Conservation (phyloP, 2,888 invertebrate species). For the Philopedon plagiatum region DNA sequence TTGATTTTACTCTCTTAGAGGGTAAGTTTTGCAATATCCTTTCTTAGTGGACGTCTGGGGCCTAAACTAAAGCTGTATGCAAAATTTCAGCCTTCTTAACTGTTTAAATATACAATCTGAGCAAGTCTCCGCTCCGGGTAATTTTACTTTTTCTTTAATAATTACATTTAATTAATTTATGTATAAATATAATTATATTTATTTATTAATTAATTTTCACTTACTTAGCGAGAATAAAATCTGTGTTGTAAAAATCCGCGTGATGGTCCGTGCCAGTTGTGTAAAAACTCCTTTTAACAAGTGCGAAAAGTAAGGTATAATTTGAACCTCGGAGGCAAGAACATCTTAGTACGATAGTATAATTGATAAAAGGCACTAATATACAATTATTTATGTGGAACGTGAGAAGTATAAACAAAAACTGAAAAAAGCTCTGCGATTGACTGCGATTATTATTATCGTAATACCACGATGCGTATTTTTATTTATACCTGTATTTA, state of each 20-base stretch:
- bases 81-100: too few relatives aligned
- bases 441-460: conserved; percentile 35
- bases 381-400: conserved; percentile 45
- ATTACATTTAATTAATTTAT: too few relatives aligned
- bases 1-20: too few relatives aligned
- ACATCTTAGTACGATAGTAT: conserved; percentile 35
- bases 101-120: too few relatives aligned
- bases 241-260: conserved; percentile 29
- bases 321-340: conserved; percentile 42
- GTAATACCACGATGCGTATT: conserved; percentile 24
- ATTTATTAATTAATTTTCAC: background rate
- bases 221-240: conserved; percentile 9
- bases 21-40: too few relatives aligned
- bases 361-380: conserved; percentile 45
- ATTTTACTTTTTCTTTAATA: background rate
- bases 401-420: conserved; percentile 44
- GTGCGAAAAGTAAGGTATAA: conserved; percentile 36
- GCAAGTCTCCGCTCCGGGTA: background rate
- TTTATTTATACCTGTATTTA: conserved; percentile 23
- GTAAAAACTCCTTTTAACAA: conserved; percentile 27
- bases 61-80: too few relatives aligned
- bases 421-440: conserved; percentile 24
- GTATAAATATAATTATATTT: too few relatives aligned
- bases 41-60: too few relatives aligned
- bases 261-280: conserved; percentile 25